A percentile compares a stretch with the other conserved stretches of the same genome.
Evolutionary conservation across 2,797 vertebrate species (phyloP).

Genomic region (Mastacembelus armatus): DNA sequence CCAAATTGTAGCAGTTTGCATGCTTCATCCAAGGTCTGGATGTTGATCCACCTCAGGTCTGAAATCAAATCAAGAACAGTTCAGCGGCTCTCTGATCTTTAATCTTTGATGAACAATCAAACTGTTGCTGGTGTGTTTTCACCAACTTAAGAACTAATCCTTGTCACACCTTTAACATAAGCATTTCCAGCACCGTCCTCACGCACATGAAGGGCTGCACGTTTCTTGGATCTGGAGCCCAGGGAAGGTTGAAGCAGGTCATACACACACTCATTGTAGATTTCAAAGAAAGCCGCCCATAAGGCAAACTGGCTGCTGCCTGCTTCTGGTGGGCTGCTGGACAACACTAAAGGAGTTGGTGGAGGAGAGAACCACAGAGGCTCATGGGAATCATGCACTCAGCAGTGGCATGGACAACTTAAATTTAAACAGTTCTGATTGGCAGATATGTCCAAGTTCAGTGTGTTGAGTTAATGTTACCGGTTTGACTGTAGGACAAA

Average conservation of each 20-base stretch:
- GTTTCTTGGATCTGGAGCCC: slow-evolving; percentile 82
- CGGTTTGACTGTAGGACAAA: slow-evolving; percentile 63
- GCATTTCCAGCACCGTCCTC: slow-evolving; percentile 89
- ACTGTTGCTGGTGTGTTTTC: not conserved
- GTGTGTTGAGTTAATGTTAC: slow-evolving; percentile 47
- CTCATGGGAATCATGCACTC: too few species aligned
- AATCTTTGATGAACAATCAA: not conserved
- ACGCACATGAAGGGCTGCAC: slow-evolving; percentile 86
- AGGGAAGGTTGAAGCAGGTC: slow-evolving; percentile 85
- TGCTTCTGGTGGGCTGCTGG: slow-evolving; percentile 39
- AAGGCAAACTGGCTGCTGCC: slow-evolving; percentile 79
- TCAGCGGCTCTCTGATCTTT: not conserved
- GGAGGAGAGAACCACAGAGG: not conserved
- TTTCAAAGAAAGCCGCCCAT: slow-evolving; percentile 93
- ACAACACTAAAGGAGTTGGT: slow-evolving; percentile 14
- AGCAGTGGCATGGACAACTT: not conserved
- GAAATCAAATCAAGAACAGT: not conserved
- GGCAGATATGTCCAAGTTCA: not conserved
- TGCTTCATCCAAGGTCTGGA: slow-evolving; percentile 86
- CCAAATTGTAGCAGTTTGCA: slow-evolving; percentile 87
- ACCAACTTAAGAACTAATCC: not conserved
- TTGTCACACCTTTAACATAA: slow-evolving; percentile 87
- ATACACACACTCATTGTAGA: slow-evolving; percentile 92
- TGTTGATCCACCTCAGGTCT: slow-evolving; percentile 92
- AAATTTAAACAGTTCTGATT: too few species aligned